phyloP scores from a whole-genome alignment of 2,888 invertebrate genomes.

The Apotomis betuletana region DNA sequence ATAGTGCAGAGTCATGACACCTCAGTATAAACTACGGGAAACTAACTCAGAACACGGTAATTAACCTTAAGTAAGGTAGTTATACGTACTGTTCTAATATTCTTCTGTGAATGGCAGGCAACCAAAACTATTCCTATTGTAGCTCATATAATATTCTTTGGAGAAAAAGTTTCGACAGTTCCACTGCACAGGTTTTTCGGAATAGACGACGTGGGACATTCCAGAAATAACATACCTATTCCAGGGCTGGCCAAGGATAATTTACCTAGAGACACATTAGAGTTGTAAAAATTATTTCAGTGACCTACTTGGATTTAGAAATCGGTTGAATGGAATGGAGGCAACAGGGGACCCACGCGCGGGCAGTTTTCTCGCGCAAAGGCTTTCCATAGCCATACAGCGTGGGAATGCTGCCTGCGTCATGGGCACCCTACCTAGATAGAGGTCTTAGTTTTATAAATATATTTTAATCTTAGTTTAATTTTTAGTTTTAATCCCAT shows the following conservation, averaged over 20 bases:
- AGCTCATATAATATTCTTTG: conserved; percentile 31
- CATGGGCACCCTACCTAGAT: too few relatives aligned
- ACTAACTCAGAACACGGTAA: too few relatives aligned
- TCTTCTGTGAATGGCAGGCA: conserved; percentile 20
- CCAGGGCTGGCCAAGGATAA: conserved; percentile 16
- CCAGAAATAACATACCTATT: conserved; percentile 35
- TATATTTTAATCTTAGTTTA: too few relatives aligned
- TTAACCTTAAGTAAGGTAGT: too few relatives aligned
- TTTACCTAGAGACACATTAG: conserved; percentile 13
- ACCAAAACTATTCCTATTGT: conserved; percentile 32
- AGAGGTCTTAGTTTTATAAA: too few relatives aligned
- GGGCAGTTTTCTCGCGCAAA: too few relatives aligned
- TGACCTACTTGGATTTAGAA: neutral
- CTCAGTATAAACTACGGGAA: too few relatives aligned
- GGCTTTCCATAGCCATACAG: too few relatives aligned
- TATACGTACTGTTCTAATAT: neutral
- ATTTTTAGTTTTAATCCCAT: too few relatives aligned
- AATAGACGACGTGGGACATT: conserved; percentile 7
- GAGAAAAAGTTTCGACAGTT: conserved; percentile 29
- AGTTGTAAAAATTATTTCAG: neutral
- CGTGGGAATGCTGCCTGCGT: too few relatives aligned
- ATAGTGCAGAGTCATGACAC: too few relatives aligned
- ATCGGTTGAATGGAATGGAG: neutral
- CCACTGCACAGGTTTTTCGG: neutral
- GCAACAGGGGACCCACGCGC: too few relatives aligned